phyloP scores from a whole-genome alignment of 2,113 vertebrate species.

The Ophiodon elongatus region DNA sequence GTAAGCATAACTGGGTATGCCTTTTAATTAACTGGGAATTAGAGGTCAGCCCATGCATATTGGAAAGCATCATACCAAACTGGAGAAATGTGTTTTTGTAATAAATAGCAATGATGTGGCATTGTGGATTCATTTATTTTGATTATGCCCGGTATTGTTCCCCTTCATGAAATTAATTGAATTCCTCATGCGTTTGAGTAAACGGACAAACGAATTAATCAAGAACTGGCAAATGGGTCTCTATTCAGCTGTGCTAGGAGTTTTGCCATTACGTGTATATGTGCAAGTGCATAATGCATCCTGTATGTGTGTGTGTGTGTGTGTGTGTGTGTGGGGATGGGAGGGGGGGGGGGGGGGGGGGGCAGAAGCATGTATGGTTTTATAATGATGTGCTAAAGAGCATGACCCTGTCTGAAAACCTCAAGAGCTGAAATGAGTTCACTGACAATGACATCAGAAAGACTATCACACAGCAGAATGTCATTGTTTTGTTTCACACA shows the following conservation, averaged over 20 bases:
- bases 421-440: slow-evolving; percentile 33
- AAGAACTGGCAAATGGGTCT: slow-evolving; percentile 70
- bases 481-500: slow-evolving; percentile 23
- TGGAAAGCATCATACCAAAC: slow-evolving; percentile 60
- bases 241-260: slow-evolving; percentile 50
- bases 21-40: slow-evolving; percentile 67
- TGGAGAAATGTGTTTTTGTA: slow-evolving; percentile 70
- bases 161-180: slow-evolving; percentile 81
- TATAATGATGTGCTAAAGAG: slow-evolving; percentile 37
- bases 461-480: slow-evolving; percentile 28
- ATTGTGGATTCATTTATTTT: slow-evolving; percentile 81
- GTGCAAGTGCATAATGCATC: not conserved
- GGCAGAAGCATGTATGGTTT: slow-evolving; percentile 36
- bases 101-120: slow-evolving; percentile 77
- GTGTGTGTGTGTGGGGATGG: slow-evolving; percentile 18
- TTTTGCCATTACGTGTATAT: slow-evolving; percentile 33
- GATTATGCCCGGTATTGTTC: slow-evolving; percentile 77
- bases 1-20: slow-evolving; percentile 40
- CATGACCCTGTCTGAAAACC: slow-evolving; percentile 41
- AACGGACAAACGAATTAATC: slow-evolving; percentile 79
- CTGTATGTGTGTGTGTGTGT: slow-evolving; percentile 23
- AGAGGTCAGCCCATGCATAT: slow-evolving; percentile 60
- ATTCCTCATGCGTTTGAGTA: slow-evolving; percentile 71
- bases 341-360: too few relatives aligned
- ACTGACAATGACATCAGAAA: slow-evolving; percentile 38